These are phyloP conservation scores for Cacatua alba DNA, from an alignment of 2,113 vertebrate species.

Conservation along the genomic window DNA sequence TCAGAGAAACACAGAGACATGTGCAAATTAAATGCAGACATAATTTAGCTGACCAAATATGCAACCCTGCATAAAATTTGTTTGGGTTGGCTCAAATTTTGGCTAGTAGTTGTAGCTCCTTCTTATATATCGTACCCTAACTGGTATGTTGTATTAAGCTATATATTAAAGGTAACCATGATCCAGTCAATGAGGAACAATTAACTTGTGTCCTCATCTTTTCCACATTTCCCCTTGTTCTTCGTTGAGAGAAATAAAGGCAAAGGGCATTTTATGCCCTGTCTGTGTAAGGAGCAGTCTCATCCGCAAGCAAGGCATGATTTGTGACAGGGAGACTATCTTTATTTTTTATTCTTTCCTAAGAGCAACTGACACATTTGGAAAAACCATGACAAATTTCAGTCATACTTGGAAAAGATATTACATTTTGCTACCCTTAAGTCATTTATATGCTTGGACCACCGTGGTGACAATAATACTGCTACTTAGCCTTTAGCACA, in stretches of 20 bases:
- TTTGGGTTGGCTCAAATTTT: slow-evolving; percentile 23
- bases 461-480: fast-evolving
- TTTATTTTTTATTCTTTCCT: neutral
- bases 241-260: neutral
- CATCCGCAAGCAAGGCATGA: neutral
- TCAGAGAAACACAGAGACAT: neutral
- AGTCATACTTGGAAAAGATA: neutral
- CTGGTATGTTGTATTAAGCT: neutral
- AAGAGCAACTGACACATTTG: neutral
- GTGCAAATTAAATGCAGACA: slow-evolving; percentile 28
- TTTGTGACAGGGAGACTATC: neutral
- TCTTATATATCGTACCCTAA: neutral
- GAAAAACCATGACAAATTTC: neutral
- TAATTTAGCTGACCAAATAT: neutral
- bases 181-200: neutral
- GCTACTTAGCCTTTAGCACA: neutral
- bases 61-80: neutral
- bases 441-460: neutral
- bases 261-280: neutral
- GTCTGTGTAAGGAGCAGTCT: neutral
- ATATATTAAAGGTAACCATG: neutral
- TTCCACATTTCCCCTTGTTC: neutral
- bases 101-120: neutral
- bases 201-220: neutral
- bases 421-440: neutral